Base-by-base conservation (phyloP, 2,888 invertebrate genomes). In the Pheosia tremula region DNA sequence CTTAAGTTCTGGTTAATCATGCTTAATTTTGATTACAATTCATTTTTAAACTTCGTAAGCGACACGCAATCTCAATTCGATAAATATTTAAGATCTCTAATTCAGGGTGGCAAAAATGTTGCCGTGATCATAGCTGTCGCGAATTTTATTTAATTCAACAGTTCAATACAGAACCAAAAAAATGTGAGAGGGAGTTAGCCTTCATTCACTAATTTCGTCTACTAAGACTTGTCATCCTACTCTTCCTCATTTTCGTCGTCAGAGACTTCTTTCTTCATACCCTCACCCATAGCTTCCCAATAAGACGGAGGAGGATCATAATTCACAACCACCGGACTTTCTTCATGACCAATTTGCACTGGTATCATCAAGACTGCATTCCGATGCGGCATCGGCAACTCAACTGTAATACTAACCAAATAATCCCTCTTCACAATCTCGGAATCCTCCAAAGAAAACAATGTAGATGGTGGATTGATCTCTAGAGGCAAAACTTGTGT, bases 371-470 rank as follows among this genome's bases (percentile, higher is more conserved):
- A 60, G 0, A 63, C 57, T 3, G 72, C 69, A 63, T 83, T 75
- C 43, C 63, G 67, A 64, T 83, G 79, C 5, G 81, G 84, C 13
- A 81, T 67, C 1, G 84, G 83, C 3, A 83, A 56, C 39, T 45
- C 60, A 39, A 69, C 78, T n/a, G 62, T 74, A 10, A 83, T 76
- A 55, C 59, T 64, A 5, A 83, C 72, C 10, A 71, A 13, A 52
- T 81, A 84, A 41, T 79, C 72, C 56, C 80, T 75, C 0, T 73
- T 61, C 0, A 83, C 70, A 13, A 83, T 64, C n/a, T 78, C 74
- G 11, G 80, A 77, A 67, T 77, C 63, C 11, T 78, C 78, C 43
- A 83, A 61, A 7, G 80, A 75, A 11, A 69, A 66, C 56, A 59
- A 61, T 43, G 74, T 68, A 39, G 69, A 60, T 1, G 80, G 78